A percentile compares a stretch with the other conserved stretches of the same genome.
Evolutionary conservation across 2,797 vertebrate species (phyloP).

Genomic region (Odontamblyopus rebecca): DNA sequence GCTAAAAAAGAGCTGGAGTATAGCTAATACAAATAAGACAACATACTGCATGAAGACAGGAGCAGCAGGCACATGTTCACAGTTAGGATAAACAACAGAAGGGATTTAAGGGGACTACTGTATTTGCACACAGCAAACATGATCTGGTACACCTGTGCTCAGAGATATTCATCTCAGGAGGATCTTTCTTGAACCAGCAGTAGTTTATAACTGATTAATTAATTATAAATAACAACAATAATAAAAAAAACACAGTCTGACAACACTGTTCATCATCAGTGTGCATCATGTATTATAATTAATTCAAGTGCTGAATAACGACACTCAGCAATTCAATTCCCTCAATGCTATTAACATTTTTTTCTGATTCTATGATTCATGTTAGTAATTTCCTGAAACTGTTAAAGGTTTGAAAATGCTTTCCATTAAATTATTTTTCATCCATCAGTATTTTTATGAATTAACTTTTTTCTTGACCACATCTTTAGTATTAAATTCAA

Average conservation of each 20-base stretch:
- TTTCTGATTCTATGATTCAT: background rate
- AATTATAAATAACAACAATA: no score
- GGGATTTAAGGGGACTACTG: conserved; percentile 28
- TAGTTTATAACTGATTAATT: background rate
- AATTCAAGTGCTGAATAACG: background rate
- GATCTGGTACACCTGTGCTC: background rate
- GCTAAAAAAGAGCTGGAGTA: conserved; percentile 19
- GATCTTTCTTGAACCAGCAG: background rate
- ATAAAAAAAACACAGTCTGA: no score
- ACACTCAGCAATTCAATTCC: background rate
- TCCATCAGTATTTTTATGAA: background rate
- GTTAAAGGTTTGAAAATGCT: background rate
- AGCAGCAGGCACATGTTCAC: conserved; percentile 40
- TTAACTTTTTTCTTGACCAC: background rate
- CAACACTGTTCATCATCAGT: background rate
- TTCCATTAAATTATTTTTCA: background rate
- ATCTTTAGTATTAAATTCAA: background rate
- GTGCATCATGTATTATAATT: background rate
- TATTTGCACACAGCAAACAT: background rate
- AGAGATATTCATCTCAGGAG: background rate
- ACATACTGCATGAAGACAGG: conserved; percentile 41
- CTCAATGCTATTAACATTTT: background rate
- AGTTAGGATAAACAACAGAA: conserved; percentile 57
- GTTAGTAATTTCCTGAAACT: background rate
- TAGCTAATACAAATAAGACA: conserved; percentile 44